phyloP scores from a whole-genome alignment of 2,797 vertebrate species.

The Florisuga fusca region DNA sequence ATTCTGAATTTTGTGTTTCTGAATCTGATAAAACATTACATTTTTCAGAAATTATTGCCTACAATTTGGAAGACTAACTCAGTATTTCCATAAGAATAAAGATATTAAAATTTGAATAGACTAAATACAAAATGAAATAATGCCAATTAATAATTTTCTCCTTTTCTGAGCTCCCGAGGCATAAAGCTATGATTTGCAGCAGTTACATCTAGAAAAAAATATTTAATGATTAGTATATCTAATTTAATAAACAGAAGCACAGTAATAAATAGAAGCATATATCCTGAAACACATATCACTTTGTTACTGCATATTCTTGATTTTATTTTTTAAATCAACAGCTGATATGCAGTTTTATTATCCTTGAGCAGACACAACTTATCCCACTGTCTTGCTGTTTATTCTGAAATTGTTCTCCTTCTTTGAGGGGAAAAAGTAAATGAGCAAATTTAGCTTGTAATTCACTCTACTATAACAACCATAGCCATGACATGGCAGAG shows the following conservation, averaged over 20 bases:
- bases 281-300: not conserved
- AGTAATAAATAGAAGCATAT: not conserved
- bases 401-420: slow-evolving; percentile 9
- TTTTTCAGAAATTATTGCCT: slow-evolving; percentile 44
- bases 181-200: not conserved
- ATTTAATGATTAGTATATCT: not conserved
- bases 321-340: not conserved
- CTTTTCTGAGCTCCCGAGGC: not conserved
- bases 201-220: not conserved
- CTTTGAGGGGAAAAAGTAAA: not conserved
- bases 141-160: not conserved
- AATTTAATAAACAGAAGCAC: not conserved
- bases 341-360: not conserved
- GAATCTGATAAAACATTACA: slow-evolving; percentile 21
- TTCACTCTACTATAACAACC: slow-evolving; percentile 9
- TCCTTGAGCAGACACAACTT: not conserved
- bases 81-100: not conserved
- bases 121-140: not conserved
- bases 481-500: slow-evolving; percentile 12
- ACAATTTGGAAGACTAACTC: not conserved
- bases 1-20: slow-evolving; percentile 49
- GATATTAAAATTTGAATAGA: not conserved
- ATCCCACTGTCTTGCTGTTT: not conserved
- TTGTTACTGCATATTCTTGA: not conserved
- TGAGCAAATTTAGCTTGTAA: slow-evolving; percentile 3